These are phyloP conservation scores for Polyodon spathula DNA, from an alignment of 2,113 vertebrate genomes.

Conservation along the genomic window DNA sequence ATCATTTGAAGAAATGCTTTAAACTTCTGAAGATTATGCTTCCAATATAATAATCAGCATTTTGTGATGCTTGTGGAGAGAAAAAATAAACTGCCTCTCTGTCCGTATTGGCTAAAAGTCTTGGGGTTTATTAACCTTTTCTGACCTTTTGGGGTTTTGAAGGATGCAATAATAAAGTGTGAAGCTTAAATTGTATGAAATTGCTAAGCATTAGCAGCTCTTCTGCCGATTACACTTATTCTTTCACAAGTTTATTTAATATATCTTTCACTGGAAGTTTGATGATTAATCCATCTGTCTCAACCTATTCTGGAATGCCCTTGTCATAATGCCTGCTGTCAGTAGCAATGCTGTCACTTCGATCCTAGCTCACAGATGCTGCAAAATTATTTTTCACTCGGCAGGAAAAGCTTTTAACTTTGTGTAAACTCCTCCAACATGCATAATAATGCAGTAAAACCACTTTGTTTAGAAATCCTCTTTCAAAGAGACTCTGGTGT, in stretches of 20 bases:
- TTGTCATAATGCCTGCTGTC: slow-evolving; percentile 7
- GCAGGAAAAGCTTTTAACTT: slow-evolving; percentile 22
- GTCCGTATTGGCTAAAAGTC: slow-evolving; percentile 30
- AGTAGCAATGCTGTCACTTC: not conserved
- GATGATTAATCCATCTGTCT: slow-evolving; percentile 16
- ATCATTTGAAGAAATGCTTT: too few species aligned
- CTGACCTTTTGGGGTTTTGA: slow-evolving; percentile 50
- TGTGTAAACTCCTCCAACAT: slow-evolving; percentile 3
- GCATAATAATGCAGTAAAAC: slow-evolving; percentile 6
- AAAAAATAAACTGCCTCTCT: not conserved
- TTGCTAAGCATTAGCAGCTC: slow-evolving; percentile 38
- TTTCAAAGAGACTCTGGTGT: not conserved
- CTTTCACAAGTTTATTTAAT: slow-evolving; percentile 16
- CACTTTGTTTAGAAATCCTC: slow-evolving; percentile 20
- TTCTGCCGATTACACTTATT: slow-evolving; percentile 47
- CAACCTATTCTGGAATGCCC: slow-evolving; percentile 5
- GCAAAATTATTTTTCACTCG: slow-evolving; percentile 12
- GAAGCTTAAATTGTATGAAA: slow-evolving; percentile 56
- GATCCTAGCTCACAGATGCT: slow-evolving; percentile 1
- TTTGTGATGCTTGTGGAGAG: not conserved
- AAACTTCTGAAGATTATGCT: too few species aligned
- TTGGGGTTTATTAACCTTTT: slow-evolving; percentile 50
- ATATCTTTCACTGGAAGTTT: slow-evolving; percentile 10
- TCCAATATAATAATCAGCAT: too few species aligned
- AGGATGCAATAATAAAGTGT: slow-evolving; percentile 48